Evolutionary conservation across 2,797 vertebrate species (phyloP), one percentile per base, ranked within the genome.

Genomic region (Neomorphus geoffroyi): DNA sequence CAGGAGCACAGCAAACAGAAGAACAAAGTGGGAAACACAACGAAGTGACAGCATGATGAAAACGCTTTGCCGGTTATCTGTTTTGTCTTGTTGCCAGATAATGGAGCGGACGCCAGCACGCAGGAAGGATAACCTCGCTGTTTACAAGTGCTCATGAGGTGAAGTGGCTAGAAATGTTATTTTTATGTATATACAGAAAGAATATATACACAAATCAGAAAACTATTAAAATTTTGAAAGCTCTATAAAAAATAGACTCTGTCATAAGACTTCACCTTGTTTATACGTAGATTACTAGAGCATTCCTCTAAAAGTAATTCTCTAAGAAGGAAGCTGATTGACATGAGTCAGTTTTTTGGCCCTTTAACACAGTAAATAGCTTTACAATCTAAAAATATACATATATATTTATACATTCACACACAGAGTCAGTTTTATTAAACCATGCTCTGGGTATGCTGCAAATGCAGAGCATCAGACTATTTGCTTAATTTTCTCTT

Each of bases 1-100:
- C 61, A 84, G 82, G 92, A 91, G 80, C 85, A 69, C n/a, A 87
- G 77, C 43, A 90, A 96, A 94, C 32, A 87, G 50, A 90, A 92
- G n/a, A 96, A 93, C 80, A 61, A 81, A 95, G 91, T 53, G 86
- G 90, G 94, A 96, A 97, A 95, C 94, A 89, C 35, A 50, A 94
- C n/a, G 4, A 91, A 96, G 92, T 96, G 97, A 97, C 97, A 98
- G 96, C 90, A 94, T 95, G 97, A 98, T 98, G 96, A 97, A 97
- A 96, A 96, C 10, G 37, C 88, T 92, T 39, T 30, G 88, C 90
- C 2, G 21, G 85, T 96, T 97, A 97, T 97, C 96, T 94, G 87
- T 94, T 97, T 95, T 97, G 96, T 97, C 97, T 97, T 94, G 67
- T 91, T 97, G 79, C 73, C 53, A 97, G 96, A 97, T 94, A 97